phyloP scores from a whole-genome alignment of 2,797 vertebrate genomes.

The Varecia variegata region DNA sequence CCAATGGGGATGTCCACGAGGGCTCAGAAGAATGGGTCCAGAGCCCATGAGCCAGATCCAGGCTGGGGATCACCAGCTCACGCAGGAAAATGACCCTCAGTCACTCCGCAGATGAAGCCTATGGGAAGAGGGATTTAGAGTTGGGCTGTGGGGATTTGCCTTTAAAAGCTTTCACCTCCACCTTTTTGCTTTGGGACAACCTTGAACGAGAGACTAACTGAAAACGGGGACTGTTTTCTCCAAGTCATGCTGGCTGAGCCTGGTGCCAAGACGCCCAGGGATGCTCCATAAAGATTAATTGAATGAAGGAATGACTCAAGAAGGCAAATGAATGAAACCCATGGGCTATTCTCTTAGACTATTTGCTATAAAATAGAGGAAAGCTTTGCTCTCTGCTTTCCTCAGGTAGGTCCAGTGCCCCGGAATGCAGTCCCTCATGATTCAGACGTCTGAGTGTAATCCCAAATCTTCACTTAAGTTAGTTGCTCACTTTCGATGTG shows the following conservation, averaged over 20 bases:
- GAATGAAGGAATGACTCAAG: neutral
- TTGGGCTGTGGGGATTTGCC: neutral
- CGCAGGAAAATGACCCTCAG: neutral
- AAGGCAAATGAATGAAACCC: neutral
- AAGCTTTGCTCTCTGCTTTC: neutral
- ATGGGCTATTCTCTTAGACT: neutral
- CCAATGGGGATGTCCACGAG: neutral
- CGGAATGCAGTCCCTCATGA: neutral
- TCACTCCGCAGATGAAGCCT: neutral
- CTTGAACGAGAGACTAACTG: neutral
- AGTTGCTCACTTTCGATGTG: neutral
- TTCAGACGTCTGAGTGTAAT: neutral
- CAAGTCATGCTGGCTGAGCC: neutral
- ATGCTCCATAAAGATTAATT: neutral
- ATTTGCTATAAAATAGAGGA: neutral
- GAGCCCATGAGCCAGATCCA: neutral
- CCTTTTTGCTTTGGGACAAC: neutral
- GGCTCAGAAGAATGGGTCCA: neutral
- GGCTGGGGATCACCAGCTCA: neutral
- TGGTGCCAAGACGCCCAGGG: neutral
- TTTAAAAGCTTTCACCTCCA: neutral
- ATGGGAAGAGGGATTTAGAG: neutral
- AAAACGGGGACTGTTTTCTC: neutral
- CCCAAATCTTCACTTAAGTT: slow-evolving; percentile 18
- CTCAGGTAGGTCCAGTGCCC: neutral